A percentile compares a stretch with the other conserved stretches of the same genome.
These are phyloP conservation scores for Sclerurus mexicanus DNA, from an alignment of 2,113 vertebrate species.

Conservation along the genomic window DNA sequence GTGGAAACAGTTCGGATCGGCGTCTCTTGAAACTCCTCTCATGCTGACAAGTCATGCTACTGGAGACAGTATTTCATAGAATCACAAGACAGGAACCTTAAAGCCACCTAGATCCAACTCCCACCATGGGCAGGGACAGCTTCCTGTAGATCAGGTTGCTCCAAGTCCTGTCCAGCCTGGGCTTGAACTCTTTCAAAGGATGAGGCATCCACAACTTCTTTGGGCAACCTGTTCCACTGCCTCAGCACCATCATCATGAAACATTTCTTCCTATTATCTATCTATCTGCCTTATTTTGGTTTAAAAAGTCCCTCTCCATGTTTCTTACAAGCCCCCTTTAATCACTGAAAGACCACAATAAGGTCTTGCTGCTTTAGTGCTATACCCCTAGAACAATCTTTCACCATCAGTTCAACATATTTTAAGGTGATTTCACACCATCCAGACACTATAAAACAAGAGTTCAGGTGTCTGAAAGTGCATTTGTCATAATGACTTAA, in stretches of 20 bases:
- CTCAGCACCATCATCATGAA: neutral
- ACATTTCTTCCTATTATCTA: neutral
- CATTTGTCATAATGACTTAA: neutral
- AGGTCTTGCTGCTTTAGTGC: neutral
- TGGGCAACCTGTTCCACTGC: neutral
- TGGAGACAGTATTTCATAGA: neutral
- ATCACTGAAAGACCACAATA: neutral
- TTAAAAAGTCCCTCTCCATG: neutral
- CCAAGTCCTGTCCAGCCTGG: neutral
- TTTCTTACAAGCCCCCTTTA: neutral
- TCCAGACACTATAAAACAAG: neutral
- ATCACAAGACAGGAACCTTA: neutral
- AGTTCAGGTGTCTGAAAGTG: neutral
- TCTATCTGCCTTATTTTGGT: neutral
- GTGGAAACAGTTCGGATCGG: neutral
- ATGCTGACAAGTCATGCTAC: neutral
- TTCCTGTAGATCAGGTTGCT: neutral
- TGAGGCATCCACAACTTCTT: neutral
- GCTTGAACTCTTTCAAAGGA: neutral
- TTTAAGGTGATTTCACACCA: neutral
- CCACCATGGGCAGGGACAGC: neutral
- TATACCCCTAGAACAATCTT: neutral
- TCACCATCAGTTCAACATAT: neutral
- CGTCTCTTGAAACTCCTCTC: neutral
- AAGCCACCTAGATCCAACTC: neutral